phyloP scores from a whole-genome alignment of 2,797 vertebrate genomes.

The Rhynchonycteris naso region DNA sequence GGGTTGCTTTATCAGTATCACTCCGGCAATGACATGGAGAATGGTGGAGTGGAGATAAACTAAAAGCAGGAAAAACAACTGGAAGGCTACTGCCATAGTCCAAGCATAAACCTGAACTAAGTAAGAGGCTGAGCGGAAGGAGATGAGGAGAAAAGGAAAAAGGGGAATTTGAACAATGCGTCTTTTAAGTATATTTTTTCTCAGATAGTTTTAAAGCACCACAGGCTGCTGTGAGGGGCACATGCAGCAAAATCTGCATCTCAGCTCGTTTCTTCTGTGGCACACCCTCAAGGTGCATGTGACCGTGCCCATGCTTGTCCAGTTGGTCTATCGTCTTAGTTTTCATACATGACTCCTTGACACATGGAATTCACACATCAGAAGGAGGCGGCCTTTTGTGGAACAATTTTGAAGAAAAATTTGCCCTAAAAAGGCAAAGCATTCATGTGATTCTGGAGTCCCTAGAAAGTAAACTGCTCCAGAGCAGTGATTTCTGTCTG shows the following conservation, averaged over 20 bases:
- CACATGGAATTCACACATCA: neutral
- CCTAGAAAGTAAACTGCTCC: neutral
- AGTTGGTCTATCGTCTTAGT: neutral
- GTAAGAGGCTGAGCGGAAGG: neutral
- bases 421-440: neutral
- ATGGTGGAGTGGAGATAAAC: neutral
- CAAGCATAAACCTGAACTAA: neutral
- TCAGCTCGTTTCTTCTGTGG: neutral
- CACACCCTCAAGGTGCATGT: neutral
- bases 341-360: neutral
- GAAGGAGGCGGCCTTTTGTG: neutral
- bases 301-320: neutral
- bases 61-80: neutral
- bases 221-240: accelerated
- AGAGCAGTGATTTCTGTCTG: neutral
- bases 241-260: neutral
- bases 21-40: neutral
- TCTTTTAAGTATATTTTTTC: neutral
- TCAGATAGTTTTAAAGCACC: neutral
- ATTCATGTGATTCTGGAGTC: neutral
- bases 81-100: neutral
- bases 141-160: neutral
- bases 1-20: neutral
- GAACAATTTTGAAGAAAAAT: neutral
- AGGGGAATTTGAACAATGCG: neutral